Percentiles rank a stretch among this genome's conserved stretches.
Evolutionary conservation across 2,113 vertebrate genomes (phyloP).

Genomic region (Piaya cayana): DNA sequence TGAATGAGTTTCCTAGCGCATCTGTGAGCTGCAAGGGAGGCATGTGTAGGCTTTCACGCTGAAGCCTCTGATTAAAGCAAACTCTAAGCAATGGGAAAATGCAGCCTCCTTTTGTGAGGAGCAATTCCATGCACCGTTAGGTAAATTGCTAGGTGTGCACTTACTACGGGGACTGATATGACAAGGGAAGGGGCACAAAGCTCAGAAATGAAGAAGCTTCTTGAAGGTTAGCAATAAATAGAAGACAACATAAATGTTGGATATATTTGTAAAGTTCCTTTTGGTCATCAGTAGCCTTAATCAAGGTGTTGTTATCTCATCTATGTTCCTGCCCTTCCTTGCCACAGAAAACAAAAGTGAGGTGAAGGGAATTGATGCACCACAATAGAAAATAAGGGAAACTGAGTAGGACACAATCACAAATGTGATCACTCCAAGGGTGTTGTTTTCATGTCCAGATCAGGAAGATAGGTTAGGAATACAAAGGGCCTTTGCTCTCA

Average conservation of each 20-base stretch:
- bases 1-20: slow-evolving; percentile 16
- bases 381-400: not conserved
- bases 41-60: not conserved
- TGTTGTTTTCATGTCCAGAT: not conserved
- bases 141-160: not conserved
- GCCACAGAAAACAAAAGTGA: not conserved
- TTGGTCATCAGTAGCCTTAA: not conserved
- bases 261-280: not conserved
- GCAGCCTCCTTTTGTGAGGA: slow-evolving; percentile 34
- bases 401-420: not conserved
- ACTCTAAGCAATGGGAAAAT: not conserved
- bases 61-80: slow-evolving; percentile 47
- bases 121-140: slow-evolving; percentile 5
- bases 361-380: not conserved
- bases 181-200: not conserved
- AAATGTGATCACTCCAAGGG: not conserved
- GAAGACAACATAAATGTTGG: not conserved
- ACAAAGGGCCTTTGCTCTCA: not conserved
- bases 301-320: not conserved
- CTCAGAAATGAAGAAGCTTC: not conserved
- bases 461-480: not conserved
- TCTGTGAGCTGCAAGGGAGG: not conserved
- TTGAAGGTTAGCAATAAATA: not conserved
- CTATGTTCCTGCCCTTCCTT: not conserved
- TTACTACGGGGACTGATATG: not conserved